Evolutionary conservation across 2,888 invertebrate genomes (phyloP).

Genomic region (Chalcosyrphus nemorum): DNA sequence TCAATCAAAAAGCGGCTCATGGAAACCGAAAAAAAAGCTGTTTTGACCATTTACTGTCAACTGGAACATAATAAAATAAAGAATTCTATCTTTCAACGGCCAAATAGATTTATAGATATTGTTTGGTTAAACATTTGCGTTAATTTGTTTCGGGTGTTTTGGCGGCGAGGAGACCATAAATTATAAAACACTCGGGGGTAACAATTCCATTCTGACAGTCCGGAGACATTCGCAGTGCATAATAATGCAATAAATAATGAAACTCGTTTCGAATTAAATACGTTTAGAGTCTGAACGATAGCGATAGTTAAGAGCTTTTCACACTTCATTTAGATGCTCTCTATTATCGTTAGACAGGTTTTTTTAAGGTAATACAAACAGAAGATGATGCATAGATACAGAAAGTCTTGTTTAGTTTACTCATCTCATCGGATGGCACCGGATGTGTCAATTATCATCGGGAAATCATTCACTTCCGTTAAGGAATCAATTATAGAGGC

Average conservation of each 20-base stretch:
- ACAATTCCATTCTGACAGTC: constrained; percentile 58
- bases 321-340: constrained; percentile 23
- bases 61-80: constrained; percentile 37
- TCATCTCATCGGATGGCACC: neutral
- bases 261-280: constrained; percentile 59
- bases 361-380: neutral
- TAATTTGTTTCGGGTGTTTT: constrained; percentile 72
- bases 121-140: constrained; percentile 72
- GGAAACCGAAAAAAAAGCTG: neutral
- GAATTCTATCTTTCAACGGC: constrained; percentile 67
- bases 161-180: constrained; percentile 54
- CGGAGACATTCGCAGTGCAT: constrained; percentile 63
- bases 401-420: neutral
- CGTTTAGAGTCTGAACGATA: neutral
- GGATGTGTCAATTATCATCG: neutral
- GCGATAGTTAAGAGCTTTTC: constrained; percentile 18
- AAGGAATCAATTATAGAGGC: too few species aligned
- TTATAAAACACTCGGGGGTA: constrained; percentile 57
- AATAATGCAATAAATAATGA: constrained; percentile 68
- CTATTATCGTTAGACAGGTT: neutral
- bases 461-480: neutral
- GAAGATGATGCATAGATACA: neutral
- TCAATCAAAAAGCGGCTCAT: constrained; percentile 37
- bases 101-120: constrained; percentile 70
- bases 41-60: constrained; percentile 68